These are phyloP conservation scores for Ondatra zibethicus DNA, from an alignment of 2,113 vertebrate genomes.

Conservation along the genomic window DNA sequence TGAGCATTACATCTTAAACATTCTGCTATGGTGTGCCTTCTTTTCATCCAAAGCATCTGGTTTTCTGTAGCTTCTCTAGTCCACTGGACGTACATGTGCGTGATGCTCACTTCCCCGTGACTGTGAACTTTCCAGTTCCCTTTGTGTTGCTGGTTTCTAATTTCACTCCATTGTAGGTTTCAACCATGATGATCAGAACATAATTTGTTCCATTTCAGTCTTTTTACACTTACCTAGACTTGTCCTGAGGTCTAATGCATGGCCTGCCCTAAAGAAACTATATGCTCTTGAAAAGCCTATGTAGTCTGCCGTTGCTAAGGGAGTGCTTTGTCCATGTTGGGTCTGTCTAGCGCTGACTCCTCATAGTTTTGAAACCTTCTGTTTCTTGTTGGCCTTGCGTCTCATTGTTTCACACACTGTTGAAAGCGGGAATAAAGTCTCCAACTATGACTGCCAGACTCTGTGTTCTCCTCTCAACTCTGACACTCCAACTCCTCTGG, in stretches of 20 bases:
- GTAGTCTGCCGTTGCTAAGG: neutral
- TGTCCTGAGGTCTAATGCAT: neutral
- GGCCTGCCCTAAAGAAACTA: neutral
- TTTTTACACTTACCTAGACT: neutral
- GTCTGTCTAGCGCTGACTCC: neutral
- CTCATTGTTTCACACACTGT: neutral
- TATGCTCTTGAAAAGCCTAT: neutral
- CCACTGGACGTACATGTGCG: neutral
- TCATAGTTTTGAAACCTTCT: neutral
- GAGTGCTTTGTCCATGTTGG: neutral
- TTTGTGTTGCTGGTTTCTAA: neutral
- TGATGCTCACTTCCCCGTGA: neutral
- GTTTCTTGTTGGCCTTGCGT: neutral
- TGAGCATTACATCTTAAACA: neutral
- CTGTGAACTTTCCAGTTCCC: neutral
- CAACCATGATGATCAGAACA: neutral
- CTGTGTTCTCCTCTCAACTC: neutral
- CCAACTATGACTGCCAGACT: neutral
- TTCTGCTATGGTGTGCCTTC: neutral
- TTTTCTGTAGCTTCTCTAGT: neutral
- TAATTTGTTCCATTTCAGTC: neutral
- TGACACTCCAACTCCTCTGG: neutral
- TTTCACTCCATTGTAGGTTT: neutral
- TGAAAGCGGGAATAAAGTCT: slow-evolving; percentile 7
- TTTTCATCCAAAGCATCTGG: neutral